Conservation (phyloP, 1,140 invertebrate species). For the Teleogryllus occipitalis region DNA sequence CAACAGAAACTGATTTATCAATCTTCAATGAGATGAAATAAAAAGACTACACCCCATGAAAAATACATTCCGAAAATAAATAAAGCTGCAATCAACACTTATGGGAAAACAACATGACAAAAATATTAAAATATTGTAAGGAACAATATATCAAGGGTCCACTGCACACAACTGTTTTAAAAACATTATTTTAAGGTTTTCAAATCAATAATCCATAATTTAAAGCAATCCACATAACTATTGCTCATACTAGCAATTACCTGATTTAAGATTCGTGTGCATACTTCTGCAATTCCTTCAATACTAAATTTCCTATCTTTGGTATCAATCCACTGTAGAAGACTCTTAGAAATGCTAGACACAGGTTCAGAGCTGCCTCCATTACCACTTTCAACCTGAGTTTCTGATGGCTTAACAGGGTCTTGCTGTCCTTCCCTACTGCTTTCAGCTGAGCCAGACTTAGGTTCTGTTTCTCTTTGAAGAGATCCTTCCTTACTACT, state of each 20-base stretch:
- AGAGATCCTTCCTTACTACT: neutral
- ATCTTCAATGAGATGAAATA: too few species aligned
- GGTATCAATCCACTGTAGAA: constrained; percentile 75
- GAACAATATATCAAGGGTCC: too few species aligned
- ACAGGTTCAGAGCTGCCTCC: neutral
- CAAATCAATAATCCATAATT: neutral
- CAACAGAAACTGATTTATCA: too few species aligned
- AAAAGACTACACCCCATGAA: too few species aligned
- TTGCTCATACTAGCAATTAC: neutral
- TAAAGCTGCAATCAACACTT: too few species aligned
- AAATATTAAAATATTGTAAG: too few species aligned
- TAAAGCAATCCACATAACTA: neutral
- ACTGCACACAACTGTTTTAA: too few species aligned
- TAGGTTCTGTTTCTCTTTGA: constrained; percentile 10
- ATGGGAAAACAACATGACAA: too few species aligned
- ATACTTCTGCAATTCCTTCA: constrained; percentile 69
- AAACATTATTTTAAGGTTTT: too few species aligned
- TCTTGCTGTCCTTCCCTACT: constrained; percentile 6
- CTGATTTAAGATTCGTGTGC: constrained; percentile 45
- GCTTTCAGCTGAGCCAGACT: constrained; percentile 7
- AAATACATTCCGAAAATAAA: too few species aligned
- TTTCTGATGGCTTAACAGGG: neutral
- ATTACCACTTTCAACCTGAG: neutral
- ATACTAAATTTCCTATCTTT: constrained; percentile 70
- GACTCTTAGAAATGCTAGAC: constrained; percentile 30